A percentile compares a stretch with the other conserved stretches of the same genome.
Conservation (phyloP, 2,113 vertebrate species). For the Vimba vimba region DNA sequence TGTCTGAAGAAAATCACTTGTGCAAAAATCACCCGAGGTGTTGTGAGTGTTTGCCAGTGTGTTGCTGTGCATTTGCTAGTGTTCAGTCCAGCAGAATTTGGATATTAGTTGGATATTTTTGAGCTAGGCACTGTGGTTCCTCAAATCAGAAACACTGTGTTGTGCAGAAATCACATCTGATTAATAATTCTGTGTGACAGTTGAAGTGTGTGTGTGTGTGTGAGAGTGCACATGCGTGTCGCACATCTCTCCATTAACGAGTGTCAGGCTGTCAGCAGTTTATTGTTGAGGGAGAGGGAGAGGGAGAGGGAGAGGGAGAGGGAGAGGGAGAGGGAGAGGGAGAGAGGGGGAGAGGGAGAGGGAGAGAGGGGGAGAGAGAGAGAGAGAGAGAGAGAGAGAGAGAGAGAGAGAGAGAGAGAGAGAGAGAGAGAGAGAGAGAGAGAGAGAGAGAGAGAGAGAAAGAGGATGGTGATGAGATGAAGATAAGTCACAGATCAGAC, state of each 20-base stretch:
- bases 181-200: neutral
- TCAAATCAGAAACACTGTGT: no score
- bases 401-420: neutral
- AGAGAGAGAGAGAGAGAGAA: neutral
- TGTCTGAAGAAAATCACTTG: neutral
- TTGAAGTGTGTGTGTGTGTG: neutral
- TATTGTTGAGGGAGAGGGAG: neutral
- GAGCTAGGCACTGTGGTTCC: neutral
- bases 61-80: neutral
- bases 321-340: neutral
- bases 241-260: no score
- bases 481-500: neutral
- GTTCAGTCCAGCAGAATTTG: neutral
- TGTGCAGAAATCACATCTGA: neutral
- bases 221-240: neutral
- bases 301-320: neutral
- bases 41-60: neutral
- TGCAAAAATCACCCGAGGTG: neutral
- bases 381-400: neutral
- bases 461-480: constrained; percentile 1
- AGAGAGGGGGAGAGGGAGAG: no score
- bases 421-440: neutral
- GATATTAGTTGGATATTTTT: neutral
- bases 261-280: neutral
- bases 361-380: no score